These are phyloP conservation scores for Otus scops DNA, from an alignment of 2,797 vertebrate species.

Conservation along the genomic window DNA sequence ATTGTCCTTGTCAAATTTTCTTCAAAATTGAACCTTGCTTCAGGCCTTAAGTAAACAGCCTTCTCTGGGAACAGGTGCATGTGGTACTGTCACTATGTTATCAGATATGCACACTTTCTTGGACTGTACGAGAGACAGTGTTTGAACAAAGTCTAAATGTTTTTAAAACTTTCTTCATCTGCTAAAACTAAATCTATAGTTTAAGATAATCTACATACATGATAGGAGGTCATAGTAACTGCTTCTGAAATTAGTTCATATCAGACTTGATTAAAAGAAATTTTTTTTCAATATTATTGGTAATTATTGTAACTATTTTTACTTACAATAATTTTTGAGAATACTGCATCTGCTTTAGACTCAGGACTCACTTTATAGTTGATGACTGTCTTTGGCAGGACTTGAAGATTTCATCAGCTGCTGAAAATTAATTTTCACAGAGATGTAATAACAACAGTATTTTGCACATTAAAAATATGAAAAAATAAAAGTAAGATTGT, in stretches of 20 bases:
- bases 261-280: neutral
- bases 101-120: neutral
- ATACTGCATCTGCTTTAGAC: neutral
- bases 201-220: neutral
- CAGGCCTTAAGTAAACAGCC: conserved; percentile 27
- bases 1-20: conserved; percentile 2
- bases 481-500: neutral
- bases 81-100: neutral
- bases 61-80: conserved; percentile 20
- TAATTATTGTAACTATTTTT: neutral
- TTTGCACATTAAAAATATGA: neutral
- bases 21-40: conserved; percentile 5
- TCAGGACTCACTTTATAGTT: neutral
- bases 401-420: neutral
- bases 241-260: neutral
- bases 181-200: neutral
- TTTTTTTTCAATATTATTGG: neutral
- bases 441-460: neutral
- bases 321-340: neutral
- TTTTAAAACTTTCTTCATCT: neutral
- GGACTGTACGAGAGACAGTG: neutral
- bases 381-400: neutral
- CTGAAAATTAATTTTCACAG: neutral
- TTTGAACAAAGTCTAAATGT: neutral
- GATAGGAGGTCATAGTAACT: neutral